phyloP scores from a whole-genome alignment of 2,797 vertebrate species.

The Micropoecilia bifurca region DNA sequence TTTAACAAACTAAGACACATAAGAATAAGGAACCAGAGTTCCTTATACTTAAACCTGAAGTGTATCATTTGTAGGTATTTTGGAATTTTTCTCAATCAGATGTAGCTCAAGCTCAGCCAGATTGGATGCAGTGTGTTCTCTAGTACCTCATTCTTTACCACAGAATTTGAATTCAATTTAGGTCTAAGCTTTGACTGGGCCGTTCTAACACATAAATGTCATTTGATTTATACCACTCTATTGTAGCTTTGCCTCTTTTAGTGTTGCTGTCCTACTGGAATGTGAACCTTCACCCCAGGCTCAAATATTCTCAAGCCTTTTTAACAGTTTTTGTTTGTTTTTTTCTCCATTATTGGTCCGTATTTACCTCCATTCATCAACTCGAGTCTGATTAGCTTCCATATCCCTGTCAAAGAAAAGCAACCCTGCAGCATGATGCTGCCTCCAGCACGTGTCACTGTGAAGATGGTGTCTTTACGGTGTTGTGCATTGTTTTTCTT shows the following conservation, averaged over 20 bases:
- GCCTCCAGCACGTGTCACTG: background rate
- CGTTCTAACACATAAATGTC: background rate
- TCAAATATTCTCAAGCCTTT: background rate
- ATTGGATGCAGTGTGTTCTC: background rate
- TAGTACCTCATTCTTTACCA: background rate
- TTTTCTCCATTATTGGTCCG: background rate
- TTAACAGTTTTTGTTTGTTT: background rate
- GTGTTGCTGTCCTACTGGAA: background rate
- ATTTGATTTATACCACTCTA: background rate
- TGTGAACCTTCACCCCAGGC: background rate
- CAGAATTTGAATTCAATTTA: background rate
- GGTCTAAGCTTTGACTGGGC: background rate
- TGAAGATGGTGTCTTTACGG: background rate
- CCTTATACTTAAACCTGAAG: background rate
- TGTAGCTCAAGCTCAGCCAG: background rate
- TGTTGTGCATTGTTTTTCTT: background rate
- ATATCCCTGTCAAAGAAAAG: background rate
- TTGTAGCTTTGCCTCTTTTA: background rate
- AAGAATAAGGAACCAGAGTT: background rate
- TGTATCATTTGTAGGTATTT: background rate
- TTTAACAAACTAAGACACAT: background rate
- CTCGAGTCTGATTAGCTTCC: background rate
- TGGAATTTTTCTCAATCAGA: background rate
- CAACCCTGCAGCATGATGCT: background rate
- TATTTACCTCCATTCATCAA: background rate